Conservation (phyloP, 2,113 vertebrate species). For the Nematolebias whitei region DNA sequence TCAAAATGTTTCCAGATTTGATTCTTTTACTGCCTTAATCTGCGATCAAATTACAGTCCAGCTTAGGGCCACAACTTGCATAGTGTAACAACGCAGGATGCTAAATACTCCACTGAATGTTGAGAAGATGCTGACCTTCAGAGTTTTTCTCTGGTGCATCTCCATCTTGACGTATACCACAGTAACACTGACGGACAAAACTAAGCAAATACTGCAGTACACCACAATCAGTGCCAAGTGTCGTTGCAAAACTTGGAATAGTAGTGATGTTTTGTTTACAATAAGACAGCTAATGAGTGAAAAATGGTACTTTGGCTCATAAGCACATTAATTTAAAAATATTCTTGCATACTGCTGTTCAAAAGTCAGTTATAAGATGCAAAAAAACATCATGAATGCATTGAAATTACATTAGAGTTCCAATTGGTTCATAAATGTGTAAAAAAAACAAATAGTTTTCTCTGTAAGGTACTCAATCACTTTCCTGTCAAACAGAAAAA, state of each 20-base stretch:
- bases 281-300: slow-evolving; percentile 68
- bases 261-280: slow-evolving; percentile 52
- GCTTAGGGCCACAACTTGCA: slow-evolving; percentile 63
- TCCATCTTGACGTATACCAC: slow-evolving; percentile 23
- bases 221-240: slow-evolving; percentile 63
- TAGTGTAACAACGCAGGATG: slow-evolving; percentile 72
- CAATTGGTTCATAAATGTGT: too few relatives aligned
- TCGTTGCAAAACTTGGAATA: slow-evolving; percentile 57
- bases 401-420: too few relatives aligned
- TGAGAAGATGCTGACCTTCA: not conserved
- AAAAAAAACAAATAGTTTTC: too few relatives aligned
- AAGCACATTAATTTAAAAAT: slow-evolving; percentile 67
- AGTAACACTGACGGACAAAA: slow-evolving; percentile 74
- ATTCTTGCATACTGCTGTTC: slow-evolving; percentile 72
- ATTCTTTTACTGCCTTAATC: slow-evolving; percentile 18
- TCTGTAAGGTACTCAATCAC: too few relatives aligned
- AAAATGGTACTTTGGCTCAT: slow-evolving; percentile 78
- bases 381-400: not conserved
- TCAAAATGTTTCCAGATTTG: slow-evolving; percentile 9
- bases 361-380: slow-evolving; percentile 33
- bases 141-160: slow-evolving; percentile 7
- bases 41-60: slow-evolving; percentile 43
- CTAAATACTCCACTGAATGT: slow-evolving; percentile 19
- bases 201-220: slow-evolving; percentile 59
- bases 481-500: too few relatives aligned